Evolutionary conservation across 2,113 vertebrate species (phyloP).

Genomic region (Thomomys bottae): DNA sequence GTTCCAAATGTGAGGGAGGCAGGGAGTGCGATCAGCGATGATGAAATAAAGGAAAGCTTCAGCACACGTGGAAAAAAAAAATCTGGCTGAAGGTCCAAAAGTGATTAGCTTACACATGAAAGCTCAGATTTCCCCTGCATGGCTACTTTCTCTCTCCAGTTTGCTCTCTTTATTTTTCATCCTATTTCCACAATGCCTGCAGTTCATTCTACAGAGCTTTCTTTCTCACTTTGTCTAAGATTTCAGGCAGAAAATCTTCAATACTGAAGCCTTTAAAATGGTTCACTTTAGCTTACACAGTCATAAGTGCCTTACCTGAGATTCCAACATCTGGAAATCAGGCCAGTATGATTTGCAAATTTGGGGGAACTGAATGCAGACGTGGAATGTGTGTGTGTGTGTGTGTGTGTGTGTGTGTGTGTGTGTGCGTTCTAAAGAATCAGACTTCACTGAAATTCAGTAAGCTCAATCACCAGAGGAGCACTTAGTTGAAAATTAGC

Average conservation of each 20-base stretch:
- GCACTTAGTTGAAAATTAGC: background rate
- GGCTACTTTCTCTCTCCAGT: background rate
- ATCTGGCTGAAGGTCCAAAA: conserved; percentile 29
- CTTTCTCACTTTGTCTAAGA: conserved; percentile 34
- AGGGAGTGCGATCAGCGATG: conserved; percentile 42
- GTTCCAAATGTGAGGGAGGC: conserved; percentile 51
- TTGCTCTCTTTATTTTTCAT: background rate
- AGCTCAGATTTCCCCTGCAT: conserved; percentile 20
- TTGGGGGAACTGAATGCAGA: background rate
- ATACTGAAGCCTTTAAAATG: conserved; percentile 23
- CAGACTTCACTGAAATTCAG: background rate
- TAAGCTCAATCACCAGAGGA: background rate
- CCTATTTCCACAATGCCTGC: background rate
- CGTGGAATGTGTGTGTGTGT: background rate
- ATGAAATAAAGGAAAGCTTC: conserved; percentile 61
- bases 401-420: no score
- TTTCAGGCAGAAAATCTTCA: conserved; percentile 69
- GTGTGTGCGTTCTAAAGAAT: no score
- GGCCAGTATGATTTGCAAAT: background rate
- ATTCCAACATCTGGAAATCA: conserved; percentile 40
- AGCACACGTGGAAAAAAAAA: background rate
- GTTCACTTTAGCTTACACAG: background rate
- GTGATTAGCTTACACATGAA: conserved; percentile 58
- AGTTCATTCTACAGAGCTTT: conserved; percentile 17
- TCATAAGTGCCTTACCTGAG: conserved; percentile 31